Conservation (phyloP, 2,113 vertebrate species). For the Pimephales promelas region DNA sequence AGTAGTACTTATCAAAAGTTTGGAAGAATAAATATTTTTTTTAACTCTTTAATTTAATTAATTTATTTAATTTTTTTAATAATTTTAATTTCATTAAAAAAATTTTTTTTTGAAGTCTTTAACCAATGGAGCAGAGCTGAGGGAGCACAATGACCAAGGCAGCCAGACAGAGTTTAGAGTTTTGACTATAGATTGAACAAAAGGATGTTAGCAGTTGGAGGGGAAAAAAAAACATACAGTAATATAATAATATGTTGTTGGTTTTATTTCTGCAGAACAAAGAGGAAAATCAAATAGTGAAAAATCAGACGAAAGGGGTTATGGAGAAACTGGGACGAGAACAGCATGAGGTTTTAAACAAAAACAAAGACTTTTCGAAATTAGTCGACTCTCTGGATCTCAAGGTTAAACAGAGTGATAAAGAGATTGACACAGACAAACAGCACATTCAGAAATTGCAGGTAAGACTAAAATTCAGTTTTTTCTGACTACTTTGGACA, state of each 20-base stretch:
- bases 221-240: too few species aligned
- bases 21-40: too few species aligned
- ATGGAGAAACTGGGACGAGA: conserved; percentile 75
- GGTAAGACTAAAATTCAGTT: conserved; percentile 64
- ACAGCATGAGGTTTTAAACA: conserved; percentile 69
- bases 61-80: too few species aligned
- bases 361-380: conserved; percentile 69
- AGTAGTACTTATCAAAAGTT: too few species aligned
- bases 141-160: too few species aligned
- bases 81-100: too few species aligned
- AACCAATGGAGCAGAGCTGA: too few species aligned
- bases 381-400: conserved; percentile 71
- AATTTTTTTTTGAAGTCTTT: too few species aligned
- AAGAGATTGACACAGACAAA: conserved; percentile 76
- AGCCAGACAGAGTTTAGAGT: too few species aligned
- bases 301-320: conserved; percentile 67
- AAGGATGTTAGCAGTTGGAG: too few species aligned
- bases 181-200: too few species aligned
- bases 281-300: conserved; percentile 79
- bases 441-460: conserved; percentile 80
- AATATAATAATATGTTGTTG: neutral
- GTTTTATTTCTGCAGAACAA: conserved; percentile 67
- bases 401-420: conserved; percentile 75
- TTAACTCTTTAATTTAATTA: too few species aligned
- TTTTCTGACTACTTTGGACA: neutral